phyloP scores from a whole-genome alignment of 2,888 invertebrate genomes.

The Pharmacophagus antenor region DNA sequence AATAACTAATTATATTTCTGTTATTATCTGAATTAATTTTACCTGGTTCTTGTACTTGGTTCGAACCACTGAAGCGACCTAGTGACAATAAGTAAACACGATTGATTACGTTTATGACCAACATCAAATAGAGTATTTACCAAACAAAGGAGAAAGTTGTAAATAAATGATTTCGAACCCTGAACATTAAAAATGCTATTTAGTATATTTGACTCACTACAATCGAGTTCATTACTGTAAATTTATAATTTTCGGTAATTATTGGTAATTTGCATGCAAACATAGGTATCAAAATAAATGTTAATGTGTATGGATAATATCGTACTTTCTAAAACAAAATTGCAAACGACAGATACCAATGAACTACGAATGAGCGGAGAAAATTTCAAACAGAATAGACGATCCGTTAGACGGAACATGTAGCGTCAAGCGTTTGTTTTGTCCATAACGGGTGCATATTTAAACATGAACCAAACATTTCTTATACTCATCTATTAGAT shows the following conservation, averaged over 20 bases:
- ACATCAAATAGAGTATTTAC: too few relatives aligned
- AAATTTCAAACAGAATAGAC: slow-evolving; percentile 48
- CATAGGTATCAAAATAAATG: slow-evolving; percentile 17
- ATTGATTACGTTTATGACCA: too few relatives aligned
- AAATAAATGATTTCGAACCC: not conserved
- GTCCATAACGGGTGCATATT: slow-evolving; percentile 57
- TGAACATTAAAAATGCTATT: not conserved
- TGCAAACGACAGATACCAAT: slow-evolving; percentile 18
- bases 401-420: slow-evolving; percentile 62
- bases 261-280: slow-evolving; percentile 7
- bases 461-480: slow-evolving; percentile 47
- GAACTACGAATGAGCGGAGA: slow-evolving; percentile 13
- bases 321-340: slow-evolving; percentile 27
- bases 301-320: slow-evolving; percentile 5
- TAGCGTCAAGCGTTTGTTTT: slow-evolving; percentile 38
- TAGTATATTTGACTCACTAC: not conserved
- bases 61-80: too few relatives aligned
- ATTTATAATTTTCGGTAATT: slow-evolving; percentile 1
- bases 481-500: slow-evolving; percentile 16
- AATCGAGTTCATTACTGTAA: not conserved
- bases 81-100: too few relatives aligned
- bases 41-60: too few relatives aligned
- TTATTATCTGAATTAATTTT: not conserved
- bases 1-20: not conserved
- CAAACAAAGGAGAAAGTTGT: not conserved